Evolutionary conservation across 2,113 vertebrate species (phyloP).

Genomic region (Lucifuga dentata): DNA sequence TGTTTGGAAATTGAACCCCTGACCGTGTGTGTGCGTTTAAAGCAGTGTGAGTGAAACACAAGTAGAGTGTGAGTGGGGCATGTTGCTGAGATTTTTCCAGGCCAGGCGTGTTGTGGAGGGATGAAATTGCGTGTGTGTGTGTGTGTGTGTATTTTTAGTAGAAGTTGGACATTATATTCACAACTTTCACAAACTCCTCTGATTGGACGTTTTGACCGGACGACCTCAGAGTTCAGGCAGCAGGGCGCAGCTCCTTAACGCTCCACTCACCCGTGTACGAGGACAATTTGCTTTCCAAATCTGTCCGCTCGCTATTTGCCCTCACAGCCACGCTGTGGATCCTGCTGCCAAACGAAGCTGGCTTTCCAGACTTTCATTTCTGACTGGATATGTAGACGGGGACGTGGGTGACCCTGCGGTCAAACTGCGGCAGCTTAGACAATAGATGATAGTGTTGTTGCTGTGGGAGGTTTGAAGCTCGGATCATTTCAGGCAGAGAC

Average conservation of each 20-base stretch:
- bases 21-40: slow-evolving; percentile 33
- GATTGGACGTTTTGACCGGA: background rate
- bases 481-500: no score
- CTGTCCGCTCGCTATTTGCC: slow-evolving; percentile 9
- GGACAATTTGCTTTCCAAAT: slow-evolving; percentile 59
- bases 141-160: background rate
- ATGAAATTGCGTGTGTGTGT: no score
- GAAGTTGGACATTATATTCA: slow-evolving; percentile 12
- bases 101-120: slow-evolving; percentile 7
- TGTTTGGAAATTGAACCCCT: slow-evolving; percentile 43
- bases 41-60: background rate
- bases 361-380: no score
- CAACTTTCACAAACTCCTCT: slow-evolving; percentile 12
- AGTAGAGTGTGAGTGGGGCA: background rate
- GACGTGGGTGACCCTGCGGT: slow-evolving; percentile 24
- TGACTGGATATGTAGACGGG: no score
- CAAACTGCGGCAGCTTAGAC: slow-evolving; percentile 14
- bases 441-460: no score
- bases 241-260: slow-evolving; percentile 22
- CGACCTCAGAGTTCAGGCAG: slow-evolving; percentile 45
- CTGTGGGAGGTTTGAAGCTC: no score
- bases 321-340: slow-evolving; percentile 14
- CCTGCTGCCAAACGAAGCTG: no score
- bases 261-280: slow-evolving; percentile 55
- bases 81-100: slow-evolving; percentile 24